Percentiles rank a stretch among this genome's conserved stretches.
These are phyloP conservation scores for Limnephilus auricula DNA, from an alignment of 2,888 invertebrate genomes.

Conservation along the genomic window DNA sequence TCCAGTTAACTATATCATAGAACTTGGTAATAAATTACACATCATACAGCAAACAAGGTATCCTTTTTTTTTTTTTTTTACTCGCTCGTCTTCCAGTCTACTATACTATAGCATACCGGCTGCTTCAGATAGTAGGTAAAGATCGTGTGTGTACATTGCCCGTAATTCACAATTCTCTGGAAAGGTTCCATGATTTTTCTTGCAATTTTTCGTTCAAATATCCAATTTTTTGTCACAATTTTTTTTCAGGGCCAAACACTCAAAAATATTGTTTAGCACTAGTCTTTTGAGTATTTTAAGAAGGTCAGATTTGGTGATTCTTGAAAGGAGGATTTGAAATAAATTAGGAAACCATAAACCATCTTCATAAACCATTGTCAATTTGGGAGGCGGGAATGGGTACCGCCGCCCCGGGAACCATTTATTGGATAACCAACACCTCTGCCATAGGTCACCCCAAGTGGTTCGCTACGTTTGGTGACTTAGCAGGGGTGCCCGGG, in stretches of 20 bases:
- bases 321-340: background rate
- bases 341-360: background rate
- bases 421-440: too few species aligned
- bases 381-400: too few species aligned
- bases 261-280: background rate
- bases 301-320: background rate
- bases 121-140: background rate
- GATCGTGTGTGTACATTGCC: background rate
- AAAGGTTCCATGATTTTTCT: background rate
- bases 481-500: too few species aligned
- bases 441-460: too few species aligned
- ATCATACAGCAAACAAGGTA: background rate
- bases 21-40: background rate
- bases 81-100: background rate
- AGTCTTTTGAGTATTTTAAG: background rate
- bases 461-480: too few species aligned
- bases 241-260: background rate
- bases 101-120: background rate
- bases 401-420: too few species aligned
- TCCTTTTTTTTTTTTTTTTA: too few species aligned
- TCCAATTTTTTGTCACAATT: background rate
- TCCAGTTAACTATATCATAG: background rate
- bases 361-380: too few species aligned
- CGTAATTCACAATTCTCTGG: background rate
- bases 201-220: background rate